A percentile compares a stretch with the other conserved stretches of the same genome.
Evolutionary conservation across 2,797 vertebrate genomes (phyloP).

Genomic region (Sciaenops ocellatus): DNA sequence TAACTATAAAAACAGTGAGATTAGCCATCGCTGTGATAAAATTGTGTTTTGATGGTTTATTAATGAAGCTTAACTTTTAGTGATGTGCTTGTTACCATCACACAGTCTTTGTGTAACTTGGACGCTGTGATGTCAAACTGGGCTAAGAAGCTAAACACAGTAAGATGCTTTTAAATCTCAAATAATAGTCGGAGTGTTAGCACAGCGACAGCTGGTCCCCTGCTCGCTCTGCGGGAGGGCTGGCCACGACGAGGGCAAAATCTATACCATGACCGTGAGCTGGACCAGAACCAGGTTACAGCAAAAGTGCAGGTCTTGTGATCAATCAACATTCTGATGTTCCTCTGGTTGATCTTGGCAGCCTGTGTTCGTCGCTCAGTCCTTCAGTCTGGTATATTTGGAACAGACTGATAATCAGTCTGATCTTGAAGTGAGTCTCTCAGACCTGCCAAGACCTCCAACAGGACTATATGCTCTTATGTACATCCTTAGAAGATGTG

Average conservation of each 20-base stretch:
- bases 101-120: neutral
- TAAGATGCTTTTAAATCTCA: slow-evolving; percentile 62
- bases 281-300: slow-evolving; percentile 3
- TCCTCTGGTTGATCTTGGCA: neutral
- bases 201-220: slow-evolving; percentile 65
- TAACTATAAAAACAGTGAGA: neutral
- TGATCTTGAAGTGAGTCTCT: slow-evolving; percentile 33
- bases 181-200: slow-evolving; percentile 51
- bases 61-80: neutral
- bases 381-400: slow-evolving; percentile 48
- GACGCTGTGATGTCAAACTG: slow-evolving; percentile 35
- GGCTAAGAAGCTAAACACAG: slow-evolving; percentile 58
- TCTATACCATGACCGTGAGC: neutral
- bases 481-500: neutral
- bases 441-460: slow-evolving; percentile 15
- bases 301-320: neutral
- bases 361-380: slow-evolving; percentile 2
- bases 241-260: neutral
- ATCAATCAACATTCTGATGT: neutral
- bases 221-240: slow-evolving; percentile 49
- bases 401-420: slow-evolving; percentile 45
- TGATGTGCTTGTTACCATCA: slow-evolving; percentile 10
- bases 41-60: neutral
- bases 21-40: neutral
- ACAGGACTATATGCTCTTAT: neutral